These are phyloP conservation scores for Microtus richardsoni DNA, from an alignment of 2,113 vertebrate species.

Conservation along the genomic window DNA sequence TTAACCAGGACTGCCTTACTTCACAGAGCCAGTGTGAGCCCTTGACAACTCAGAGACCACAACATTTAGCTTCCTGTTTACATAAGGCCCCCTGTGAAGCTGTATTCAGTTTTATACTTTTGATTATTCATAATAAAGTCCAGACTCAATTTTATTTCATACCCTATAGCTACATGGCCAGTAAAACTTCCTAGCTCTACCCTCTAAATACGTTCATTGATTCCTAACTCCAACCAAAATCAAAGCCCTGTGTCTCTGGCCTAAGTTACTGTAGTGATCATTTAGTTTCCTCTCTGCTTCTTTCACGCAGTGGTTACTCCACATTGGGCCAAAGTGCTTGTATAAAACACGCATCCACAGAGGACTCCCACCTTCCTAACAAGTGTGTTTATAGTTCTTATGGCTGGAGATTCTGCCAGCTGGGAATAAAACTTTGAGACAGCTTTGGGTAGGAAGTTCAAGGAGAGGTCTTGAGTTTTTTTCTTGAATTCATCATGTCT, in stretches of 20 bases:
- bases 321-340: too few species aligned
- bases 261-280: not conserved
- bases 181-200: not conserved
- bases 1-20: not conserved
- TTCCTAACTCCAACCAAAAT: too few species aligned
- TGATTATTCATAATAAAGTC: not conserved
- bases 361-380: not conserved
- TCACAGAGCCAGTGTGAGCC: not conserved
- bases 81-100: accelerated
- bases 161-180: accelerated
- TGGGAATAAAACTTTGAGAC: not conserved
- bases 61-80: not conserved
- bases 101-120: too few species aligned
- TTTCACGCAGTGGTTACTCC: not conserved
- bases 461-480: not conserved
- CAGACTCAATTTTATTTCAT: not conserved
- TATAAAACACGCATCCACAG: not conserved
- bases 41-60: not conserved
- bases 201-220: not conserved
- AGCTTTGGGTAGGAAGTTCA: not conserved
- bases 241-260: not conserved
- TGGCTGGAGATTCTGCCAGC: not conserved
- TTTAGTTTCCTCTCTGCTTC: not conserved
- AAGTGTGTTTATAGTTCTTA: too few species aligned
- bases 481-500: not conserved